phyloP scores from a whole-genome alignment of 2,888 invertebrate species.

The Cetonia aurata region DNA sequence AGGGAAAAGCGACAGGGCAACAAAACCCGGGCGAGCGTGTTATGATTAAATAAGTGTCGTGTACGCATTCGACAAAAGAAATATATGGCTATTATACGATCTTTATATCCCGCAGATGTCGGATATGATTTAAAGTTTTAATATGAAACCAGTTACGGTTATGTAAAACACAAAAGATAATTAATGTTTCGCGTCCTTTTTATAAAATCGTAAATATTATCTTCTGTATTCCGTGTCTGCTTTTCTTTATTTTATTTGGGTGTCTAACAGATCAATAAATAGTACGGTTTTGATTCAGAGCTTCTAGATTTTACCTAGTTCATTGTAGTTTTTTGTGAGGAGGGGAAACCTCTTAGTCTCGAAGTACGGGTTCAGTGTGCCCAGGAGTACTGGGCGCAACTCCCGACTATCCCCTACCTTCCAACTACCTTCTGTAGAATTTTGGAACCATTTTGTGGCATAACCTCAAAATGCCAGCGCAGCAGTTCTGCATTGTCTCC shows the following conservation, averaged over 20 bases:
- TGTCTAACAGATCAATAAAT: background rate
- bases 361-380: too few relatives aligned
- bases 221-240: background rate
- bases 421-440: too few relatives aligned
- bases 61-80: constrained; percentile 37
- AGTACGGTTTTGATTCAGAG: background rate
- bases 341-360: too few relatives aligned
- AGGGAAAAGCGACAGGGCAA: constrained; percentile 37
- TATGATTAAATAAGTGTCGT: constrained; percentile 46
- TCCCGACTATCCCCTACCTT: too few relatives aligned
- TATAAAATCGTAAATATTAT: constrained; percentile 33
- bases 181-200: constrained; percentile 34
- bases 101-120: constrained; percentile 41
- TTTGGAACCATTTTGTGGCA: too few relatives aligned
- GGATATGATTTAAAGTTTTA: constrained; percentile 43
- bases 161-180: constrained; percentile 40
- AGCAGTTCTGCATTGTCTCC: too few relatives aligned
- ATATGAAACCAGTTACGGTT: constrained; percentile 39
- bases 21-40: constrained; percentile 42
- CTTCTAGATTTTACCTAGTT: too few relatives aligned
- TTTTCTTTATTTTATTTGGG: background rate
- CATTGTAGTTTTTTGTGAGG: too few relatives aligned
- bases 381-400: too few relatives aligned
- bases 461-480: too few relatives aligned
- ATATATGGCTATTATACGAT: constrained; percentile 42